These are phyloP conservation scores for Danaus plexippus DNA, from an alignment of 1,140 invertebrate genomes.

Conservation along the genomic window DNA sequence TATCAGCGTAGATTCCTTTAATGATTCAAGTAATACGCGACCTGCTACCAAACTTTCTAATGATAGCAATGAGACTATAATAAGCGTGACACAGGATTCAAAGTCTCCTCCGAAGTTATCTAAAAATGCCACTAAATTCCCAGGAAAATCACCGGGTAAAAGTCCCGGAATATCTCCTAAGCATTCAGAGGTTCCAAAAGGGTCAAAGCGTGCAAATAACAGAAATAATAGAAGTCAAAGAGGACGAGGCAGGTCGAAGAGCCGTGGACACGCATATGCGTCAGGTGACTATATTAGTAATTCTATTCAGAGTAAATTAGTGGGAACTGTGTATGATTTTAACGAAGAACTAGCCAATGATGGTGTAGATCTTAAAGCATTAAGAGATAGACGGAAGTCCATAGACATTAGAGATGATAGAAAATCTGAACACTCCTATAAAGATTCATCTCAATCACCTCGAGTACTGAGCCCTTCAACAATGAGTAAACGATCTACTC, in stretches of 20 bases:
- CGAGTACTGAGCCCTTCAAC: conserved; percentile 68
- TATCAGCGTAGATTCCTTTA: conserved; percentile 47
- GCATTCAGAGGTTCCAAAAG: conserved; percentile 61
- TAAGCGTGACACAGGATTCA: conserved; percentile 63
- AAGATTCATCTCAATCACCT: conserved; percentile 74
- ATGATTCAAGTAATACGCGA: conserved; percentile 40
- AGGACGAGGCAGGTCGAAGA: conserved; percentile 79
- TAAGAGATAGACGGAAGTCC: conserved; percentile 85
- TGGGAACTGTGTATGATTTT: conserved; percentile 90
- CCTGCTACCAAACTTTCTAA: conserved; percentile 46
- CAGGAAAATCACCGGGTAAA: conserved; percentile 80
- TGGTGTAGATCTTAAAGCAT: conserved; percentile 84
- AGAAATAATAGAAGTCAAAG: conserved; percentile 72
- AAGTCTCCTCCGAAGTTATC: conserved; percentile 75
- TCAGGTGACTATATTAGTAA: conserved; percentile 55
- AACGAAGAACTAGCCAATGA: conserved; percentile 86
- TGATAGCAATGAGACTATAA: conserved; percentile 46
- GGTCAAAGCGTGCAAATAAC: conserved; percentile 68
- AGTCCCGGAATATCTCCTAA: conserved; percentile 84
- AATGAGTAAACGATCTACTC: conserved; percentile 38
- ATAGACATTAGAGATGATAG: conserved; percentile 78
- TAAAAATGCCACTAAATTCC: conserved; percentile 75
- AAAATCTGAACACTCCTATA: conserved; percentile 73
- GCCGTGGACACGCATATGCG: conserved; percentile 72
- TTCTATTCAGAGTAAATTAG: conserved; percentile 82